phyloP scores from a whole-genome alignment of 1,140 invertebrate genomes.

The Megalonaias nervosa region DNA sequence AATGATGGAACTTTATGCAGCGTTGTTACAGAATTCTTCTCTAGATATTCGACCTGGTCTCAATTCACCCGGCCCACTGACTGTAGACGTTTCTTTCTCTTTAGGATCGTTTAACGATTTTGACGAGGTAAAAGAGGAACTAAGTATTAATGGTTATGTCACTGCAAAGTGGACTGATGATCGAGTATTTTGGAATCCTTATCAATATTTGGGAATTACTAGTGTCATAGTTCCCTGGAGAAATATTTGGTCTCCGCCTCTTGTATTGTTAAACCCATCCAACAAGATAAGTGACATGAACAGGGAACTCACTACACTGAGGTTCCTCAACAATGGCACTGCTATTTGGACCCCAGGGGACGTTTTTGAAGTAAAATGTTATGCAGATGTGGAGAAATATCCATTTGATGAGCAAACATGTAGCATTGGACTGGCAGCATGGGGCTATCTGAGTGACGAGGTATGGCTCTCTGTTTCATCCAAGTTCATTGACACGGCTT shows the following conservation, averaged over 20 bases:
- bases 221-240: neutral
- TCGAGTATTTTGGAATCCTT: constrained; percentile 9
- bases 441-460: neutral
- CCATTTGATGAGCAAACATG: constrained; percentile 22
- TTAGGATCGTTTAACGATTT: constrained; percentile 10
- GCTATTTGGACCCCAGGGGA: constrained; percentile 21
- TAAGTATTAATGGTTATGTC: constrained; percentile 8
- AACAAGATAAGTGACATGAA: constrained; percentile 12
- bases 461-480: neutral
- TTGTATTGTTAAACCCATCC: constrained; percentile 16
- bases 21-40: too few species aligned
- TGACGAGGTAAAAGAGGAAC: constrained; percentile 9
- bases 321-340: constrained; percentile 19
- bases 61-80: constrained; percentile 3
- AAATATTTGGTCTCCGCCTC: constrained; percentile 11
- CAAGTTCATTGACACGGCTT: neutral
- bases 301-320: neutral
- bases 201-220: neutral
- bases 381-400: constrained; percentile 17
- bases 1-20: too few species aligned
- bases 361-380: constrained; percentile 18
- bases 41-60: too few species aligned
- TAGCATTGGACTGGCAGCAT: constrained; percentile 6
- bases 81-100: constrained; percentile 3
- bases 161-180: constrained; percentile 12